Percentiles rank a stretch among this genome's conserved stretches.
Conservation (phyloP, 2,888 invertebrate species). For the Ecliptopera silaceata region DNA sequence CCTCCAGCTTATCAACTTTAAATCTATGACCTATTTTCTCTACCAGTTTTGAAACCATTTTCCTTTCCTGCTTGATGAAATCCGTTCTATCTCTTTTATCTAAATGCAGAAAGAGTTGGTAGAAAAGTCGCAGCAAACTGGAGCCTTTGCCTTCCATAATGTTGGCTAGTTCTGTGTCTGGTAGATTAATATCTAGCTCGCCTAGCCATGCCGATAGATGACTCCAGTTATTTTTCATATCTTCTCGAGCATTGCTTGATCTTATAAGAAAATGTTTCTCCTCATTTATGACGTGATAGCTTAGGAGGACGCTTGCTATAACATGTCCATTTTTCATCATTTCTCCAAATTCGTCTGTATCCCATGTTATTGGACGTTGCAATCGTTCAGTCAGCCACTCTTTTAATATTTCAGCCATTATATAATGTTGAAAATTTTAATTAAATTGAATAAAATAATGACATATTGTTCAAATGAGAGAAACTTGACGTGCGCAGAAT, state of each 20-base stretch:
- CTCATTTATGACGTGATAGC: slow-evolving; percentile 83
- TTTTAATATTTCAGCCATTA: slow-evolving; percentile 83
- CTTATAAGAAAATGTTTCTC: slow-evolving; percentile 78
- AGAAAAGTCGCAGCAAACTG: slow-evolving; percentile 81
- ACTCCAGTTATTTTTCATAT: slow-evolving; percentile 78
- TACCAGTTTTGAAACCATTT: slow-evolving; percentile 67
- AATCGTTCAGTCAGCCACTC: slow-evolving; percentile 84
- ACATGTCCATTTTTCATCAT: slow-evolving; percentile 83
- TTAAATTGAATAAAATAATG: neutral
- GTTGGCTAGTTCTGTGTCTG: slow-evolving; percentile 68
- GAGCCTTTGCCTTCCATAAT: slow-evolving; percentile 78
- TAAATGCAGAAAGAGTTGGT: slow-evolving; percentile 83
- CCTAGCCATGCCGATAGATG: slow-evolving; percentile 79
- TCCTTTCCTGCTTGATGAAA: slow-evolving; percentile 76
- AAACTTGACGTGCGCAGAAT: neutral
- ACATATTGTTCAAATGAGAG: neutral
- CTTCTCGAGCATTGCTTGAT: slow-evolving; percentile 59
- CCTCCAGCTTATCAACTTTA: slow-evolving; percentile 58
- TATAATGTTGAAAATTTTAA: slow-evolving; percentile 2
- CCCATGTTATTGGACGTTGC: slow-evolving; percentile 79
- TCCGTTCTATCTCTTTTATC: slow-evolving; percentile 82
- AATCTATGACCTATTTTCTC: slow-evolving; percentile 69
- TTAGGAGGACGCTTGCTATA: slow-evolving; percentile 80
- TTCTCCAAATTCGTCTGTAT: slow-evolving; percentile 79
- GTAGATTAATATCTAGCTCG: slow-evolving; percentile 72